Percentiles rank a stretch among this genome's conserved stretches.
phyloP scores from a whole-genome alignment of 2,113 vertebrate species.

The Cacatua alba region DNA sequence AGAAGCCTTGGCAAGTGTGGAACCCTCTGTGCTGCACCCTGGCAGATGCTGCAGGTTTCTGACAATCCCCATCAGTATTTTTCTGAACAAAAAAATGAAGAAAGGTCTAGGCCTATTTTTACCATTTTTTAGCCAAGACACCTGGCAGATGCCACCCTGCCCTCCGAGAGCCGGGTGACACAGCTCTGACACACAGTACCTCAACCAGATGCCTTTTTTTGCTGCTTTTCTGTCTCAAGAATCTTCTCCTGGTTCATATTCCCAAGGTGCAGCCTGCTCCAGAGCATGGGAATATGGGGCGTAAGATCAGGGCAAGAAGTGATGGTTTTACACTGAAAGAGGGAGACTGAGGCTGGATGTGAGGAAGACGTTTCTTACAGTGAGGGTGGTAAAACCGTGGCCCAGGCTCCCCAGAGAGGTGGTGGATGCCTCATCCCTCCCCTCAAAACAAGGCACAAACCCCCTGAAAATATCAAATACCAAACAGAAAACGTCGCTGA shows the following conservation, averaged over 20 bases:
- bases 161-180: background rate
- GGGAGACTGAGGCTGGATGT: background rate
- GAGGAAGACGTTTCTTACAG: background rate
- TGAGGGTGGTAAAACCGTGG: background rate
- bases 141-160: background rate
- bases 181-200: background rate
- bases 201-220: background rate
- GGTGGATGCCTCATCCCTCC: background rate
- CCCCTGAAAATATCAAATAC: background rate
- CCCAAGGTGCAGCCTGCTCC: background rate
- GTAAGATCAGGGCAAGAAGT: background rate
- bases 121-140: background rate
- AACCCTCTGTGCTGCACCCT: background rate
- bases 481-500: background rate
- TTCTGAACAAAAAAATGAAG: background rate
- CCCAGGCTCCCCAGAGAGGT: background rate
- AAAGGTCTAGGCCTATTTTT: background rate
- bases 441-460: background rate
- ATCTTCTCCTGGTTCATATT: background rate
- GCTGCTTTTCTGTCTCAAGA: background rate
- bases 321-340: background rate
- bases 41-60: background rate
- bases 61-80: background rate
- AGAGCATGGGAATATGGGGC: background rate
- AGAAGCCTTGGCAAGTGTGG: background rate